A percentile compares a stretch with the other conserved stretches of the same genome.
These are phyloP conservation scores for Spizella passerina DNA, from an alignment of 2,797 vertebrate genomes.

Conservation along the genomic window DNA sequence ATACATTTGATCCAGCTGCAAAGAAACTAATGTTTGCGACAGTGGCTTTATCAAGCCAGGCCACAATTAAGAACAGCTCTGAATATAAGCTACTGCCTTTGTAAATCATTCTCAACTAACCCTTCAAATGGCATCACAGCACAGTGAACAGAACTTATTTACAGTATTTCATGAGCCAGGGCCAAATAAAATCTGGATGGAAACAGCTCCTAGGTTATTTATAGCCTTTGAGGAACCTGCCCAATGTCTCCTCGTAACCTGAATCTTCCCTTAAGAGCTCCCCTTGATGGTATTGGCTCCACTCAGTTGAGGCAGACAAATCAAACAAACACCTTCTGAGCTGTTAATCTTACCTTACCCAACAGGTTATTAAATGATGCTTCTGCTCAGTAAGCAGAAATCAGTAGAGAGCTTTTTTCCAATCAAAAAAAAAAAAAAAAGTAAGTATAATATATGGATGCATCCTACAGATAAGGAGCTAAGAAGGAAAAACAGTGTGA, in stretches of 20 bases:
- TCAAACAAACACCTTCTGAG: neutral
- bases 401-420: conserved; percentile 1
- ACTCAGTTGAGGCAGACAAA: neutral
- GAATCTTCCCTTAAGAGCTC: conserved; percentile 25
- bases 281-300: neutral
- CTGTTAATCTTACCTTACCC: conserved; percentile 31
- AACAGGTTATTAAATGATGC: conserved; percentile 34
- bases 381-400: conserved; percentile 27
- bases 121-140: conserved; percentile 1
- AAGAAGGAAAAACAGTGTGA: neutral
- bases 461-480: neutral
- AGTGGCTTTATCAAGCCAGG: conserved; percentile 64
- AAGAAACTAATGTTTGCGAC: conserved; percentile 48
- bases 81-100: conserved; percentile 56
- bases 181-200: conserved; percentile 37
- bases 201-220: conserved; percentile 51
- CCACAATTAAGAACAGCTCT: conserved; percentile 63
- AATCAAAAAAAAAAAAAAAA: neutral
- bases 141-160: conserved; percentile 29
- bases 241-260: neutral
- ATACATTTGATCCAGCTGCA: conserved; percentile 48
- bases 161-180: conserved; percentile 54
- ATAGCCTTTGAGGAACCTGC: conserved; percentile 24
- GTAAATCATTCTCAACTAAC: conserved; percentile 43
- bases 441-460: neutral